These are phyloP conservation scores for Drosophila merina DNA, from an alignment of 2,888 invertebrate genomes.

Conservation along the genomic window DNA sequence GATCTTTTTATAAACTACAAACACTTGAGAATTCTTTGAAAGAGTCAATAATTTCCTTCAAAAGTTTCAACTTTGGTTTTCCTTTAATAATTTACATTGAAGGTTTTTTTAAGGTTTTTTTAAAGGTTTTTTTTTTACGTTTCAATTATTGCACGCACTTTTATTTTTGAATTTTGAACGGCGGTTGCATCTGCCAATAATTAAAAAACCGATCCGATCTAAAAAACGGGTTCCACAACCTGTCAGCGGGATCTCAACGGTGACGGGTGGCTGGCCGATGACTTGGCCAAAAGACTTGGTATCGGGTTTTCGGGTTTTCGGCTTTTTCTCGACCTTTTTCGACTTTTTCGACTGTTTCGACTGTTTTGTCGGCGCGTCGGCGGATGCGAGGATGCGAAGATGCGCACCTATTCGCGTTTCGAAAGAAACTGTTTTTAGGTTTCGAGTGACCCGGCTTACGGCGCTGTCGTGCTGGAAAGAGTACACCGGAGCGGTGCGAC, in stretches of 20 bases:
- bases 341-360: not conserved
- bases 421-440: slow-evolving; percentile 82
- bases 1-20: not conserved
- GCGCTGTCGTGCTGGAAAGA: slow-evolving; percentile 2
- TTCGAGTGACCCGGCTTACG: slow-evolving; percentile 20
- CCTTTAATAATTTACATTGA: not conserved
- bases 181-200: slow-evolving; percentile 38
- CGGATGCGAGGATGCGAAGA: slow-evolving; percentile 52
- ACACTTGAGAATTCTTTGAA: not conserved
- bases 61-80: not conserved
- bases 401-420: slow-evolving; percentile 83
- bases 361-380: slow-evolving; percentile 15
- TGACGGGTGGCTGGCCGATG: slow-evolving; percentile 33
- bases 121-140: slow-evolving; percentile 10
- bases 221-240: slow-evolving; percentile 70
- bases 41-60: not conserved
- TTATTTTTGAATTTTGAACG: slow-evolving; percentile 10
- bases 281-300: slow-evolving; percentile 28
- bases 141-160: slow-evolving; percentile 36
- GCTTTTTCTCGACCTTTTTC: slow-evolving; percentile 7
- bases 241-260: slow-evolving; percentile 58
- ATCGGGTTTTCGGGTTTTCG: slow-evolving; percentile 2
- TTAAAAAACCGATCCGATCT: slow-evolving; percentile 23
- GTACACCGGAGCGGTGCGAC: slow-evolving; percentile 15
- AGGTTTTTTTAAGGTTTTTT: not conserved